These are phyloP conservation scores for Anhinga rufa DNA, from an alignment of 2,113 vertebrate species.

Conservation along the genomic window DNA sequence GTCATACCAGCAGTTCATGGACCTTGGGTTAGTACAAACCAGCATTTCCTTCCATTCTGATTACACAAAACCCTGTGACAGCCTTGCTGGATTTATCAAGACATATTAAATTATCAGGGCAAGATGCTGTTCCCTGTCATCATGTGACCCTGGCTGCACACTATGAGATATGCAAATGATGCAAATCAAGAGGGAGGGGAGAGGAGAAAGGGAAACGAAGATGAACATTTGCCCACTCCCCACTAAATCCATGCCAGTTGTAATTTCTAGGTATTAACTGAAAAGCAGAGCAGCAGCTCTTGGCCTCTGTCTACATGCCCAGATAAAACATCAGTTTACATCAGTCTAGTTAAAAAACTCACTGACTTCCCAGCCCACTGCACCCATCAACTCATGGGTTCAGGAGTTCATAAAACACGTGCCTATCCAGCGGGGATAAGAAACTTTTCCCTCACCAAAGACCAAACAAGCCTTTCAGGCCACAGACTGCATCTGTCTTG, in stretches of 20 bases:
- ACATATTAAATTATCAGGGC: slow-evolving; percentile 39
- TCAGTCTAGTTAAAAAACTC: neutral
- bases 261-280: neutral
- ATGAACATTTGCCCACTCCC: neutral
- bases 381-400: neutral
- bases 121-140: slow-evolving; percentile 22
- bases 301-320: neutral
- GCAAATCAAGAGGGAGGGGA: neutral
- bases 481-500: neutral
- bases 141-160: neutral
- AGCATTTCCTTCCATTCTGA: neutral
- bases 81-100: slow-evolving; percentile 14
- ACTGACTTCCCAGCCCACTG: neutral
- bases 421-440: neutral
- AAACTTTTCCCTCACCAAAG: neutral
- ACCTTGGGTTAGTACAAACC: neutral
- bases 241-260: neutral
- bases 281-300: neutral
- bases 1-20: neutral
- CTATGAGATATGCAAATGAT: neutral
- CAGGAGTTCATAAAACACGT: neutral
- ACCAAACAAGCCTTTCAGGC: neutral
- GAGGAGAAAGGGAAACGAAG: neutral
- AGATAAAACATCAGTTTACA: neutral
- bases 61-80: slow-evolving; percentile 5